A percentile compares a stretch with the other conserved stretches of the same genome.
phyloP scores from a whole-genome alignment of 2,888 invertebrate species.

The Hemicrepidius hirtus region DNA sequence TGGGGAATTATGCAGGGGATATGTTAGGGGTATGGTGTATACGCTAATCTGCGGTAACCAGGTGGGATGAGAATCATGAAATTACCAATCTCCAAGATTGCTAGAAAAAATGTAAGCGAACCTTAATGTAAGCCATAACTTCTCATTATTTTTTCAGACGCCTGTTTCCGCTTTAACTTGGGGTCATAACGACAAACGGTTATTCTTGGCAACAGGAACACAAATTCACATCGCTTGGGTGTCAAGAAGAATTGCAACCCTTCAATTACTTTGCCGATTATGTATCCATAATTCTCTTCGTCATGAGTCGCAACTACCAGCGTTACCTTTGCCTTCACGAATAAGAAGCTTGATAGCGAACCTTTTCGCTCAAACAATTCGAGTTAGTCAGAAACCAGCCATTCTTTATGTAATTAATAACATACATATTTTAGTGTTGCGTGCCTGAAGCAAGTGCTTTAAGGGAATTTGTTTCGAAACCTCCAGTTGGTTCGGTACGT shows the following conservation, averaged over 20 bases:
- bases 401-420: background rate
- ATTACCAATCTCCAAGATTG: too few relatives aligned
- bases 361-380: conserved; percentile 94
- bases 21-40: too few relatives aligned
- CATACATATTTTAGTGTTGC: conserved; percentile 82
- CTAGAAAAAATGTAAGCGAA: too few relatives aligned
- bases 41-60: too few relatives aligned
- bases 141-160: conserved; percentile 73
- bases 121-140: background rate
- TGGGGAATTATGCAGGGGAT: too few relatives aligned
- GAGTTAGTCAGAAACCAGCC: conserved; percentile 76
- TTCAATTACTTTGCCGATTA: conserved; percentile 92
- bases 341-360: conserved; percentile 89
- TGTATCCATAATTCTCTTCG: conserved; percentile 84
- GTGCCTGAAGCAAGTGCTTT: conserved; percentile 92
- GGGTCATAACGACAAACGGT: conserved; percentile 97
- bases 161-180: conserved; percentile 96
- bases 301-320: conserved; percentile 83
- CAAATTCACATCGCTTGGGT: conserved; percentile 96
- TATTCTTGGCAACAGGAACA: conserved; percentile 95
- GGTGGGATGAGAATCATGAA: too few relatives aligned
- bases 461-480: conserved; percentile 94
- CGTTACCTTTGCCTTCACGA: conserved; percentile 90
- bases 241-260: conserved; percentile 90
- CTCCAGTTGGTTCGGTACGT: conserved; percentile 88